Evolutionary conservation across 2,113 vertebrate genomes (phyloP).

Genomic region (Sphyrna mokarran): DNA sequence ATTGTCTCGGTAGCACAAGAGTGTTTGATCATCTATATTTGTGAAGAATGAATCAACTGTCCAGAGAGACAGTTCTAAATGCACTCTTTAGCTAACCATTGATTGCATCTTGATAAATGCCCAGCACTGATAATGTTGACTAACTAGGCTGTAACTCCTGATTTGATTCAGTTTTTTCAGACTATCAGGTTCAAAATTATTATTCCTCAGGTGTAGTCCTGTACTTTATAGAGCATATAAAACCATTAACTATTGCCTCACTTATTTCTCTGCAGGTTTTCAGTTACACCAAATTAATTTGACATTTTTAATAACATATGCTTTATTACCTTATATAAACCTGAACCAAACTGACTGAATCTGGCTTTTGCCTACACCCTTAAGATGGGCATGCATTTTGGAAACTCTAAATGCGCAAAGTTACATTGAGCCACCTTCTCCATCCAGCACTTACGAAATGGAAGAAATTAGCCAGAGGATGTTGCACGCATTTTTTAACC

Average conservation of each 20-base stretch:
- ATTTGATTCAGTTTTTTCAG: neutral
- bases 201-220: neutral
- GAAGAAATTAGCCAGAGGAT: neutral
- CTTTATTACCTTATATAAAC: neutral
- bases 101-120: neutral
- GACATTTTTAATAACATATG: neutral
- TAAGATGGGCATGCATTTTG: neutral
- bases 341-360: neutral
- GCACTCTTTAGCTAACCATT: neutral
- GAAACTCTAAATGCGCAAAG: neutral
- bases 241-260: neutral
- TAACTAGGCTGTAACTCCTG: neutral
- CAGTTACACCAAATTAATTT: neutral
- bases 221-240: neutral
- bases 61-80: neutral
- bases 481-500: neutral
- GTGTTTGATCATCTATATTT: constrained; percentile 1
- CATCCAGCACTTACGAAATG: neutral
- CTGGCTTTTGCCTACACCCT: neutral
- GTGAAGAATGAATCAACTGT: neutral
- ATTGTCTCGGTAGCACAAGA: neutral
- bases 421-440: neutral
- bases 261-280: neutral
- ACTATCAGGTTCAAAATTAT: neutral
- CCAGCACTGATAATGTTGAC: neutral